Base-by-base conservation (phyloP, 2,888 invertebrate species). In the Plutella xylostella region DNA sequence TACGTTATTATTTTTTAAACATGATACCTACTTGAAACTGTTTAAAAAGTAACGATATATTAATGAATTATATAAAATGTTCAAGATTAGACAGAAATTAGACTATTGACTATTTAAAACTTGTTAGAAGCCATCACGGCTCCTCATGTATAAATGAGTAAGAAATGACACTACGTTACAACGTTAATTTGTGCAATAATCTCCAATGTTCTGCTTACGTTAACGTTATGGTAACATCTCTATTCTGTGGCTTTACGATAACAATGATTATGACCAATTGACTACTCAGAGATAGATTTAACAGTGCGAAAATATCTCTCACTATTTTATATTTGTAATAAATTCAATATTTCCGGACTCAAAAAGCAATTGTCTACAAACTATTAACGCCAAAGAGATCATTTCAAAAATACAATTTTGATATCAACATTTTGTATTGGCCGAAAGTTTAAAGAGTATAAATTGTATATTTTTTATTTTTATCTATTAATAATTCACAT, bases 251-350 rank as follows among this genome's bases (percentile, higher is more conserved):
- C n/a, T n/a, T 14, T 39, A 12, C 1, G 12, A 64, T 55, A 60
- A 66, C 63, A 66, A 65, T 65, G 61, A 65, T 45, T 15, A 64
- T 60, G 60, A 64, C 60, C 65, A 73, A 73, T 73, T 68, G 70
- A 75, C 74, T 73, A 70, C 63, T 60, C 55, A 54, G 49, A 45
- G 17, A 72, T 69, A 60, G 66, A 67, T 69, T 65, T 65, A 79
- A 83, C 76, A 78, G 82, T 83, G 83, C 78, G 80, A 83, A 82
- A 83, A 82, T 83, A 83, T 78, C 64, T 79, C 71, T 79, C 76
- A 79, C 56, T 66, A 70, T 72, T 69, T 70, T 70, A 70, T 57
- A 70, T 55, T 54, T 72, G 76, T 77, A 75, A 77, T 80, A 82
- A 82, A 82, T 80, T 82, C 80, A 69, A 75, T 77, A 72, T 65